Conservation (phyloP, 2,113 vertebrate species). For the Gorsachius goisagi region DNA sequence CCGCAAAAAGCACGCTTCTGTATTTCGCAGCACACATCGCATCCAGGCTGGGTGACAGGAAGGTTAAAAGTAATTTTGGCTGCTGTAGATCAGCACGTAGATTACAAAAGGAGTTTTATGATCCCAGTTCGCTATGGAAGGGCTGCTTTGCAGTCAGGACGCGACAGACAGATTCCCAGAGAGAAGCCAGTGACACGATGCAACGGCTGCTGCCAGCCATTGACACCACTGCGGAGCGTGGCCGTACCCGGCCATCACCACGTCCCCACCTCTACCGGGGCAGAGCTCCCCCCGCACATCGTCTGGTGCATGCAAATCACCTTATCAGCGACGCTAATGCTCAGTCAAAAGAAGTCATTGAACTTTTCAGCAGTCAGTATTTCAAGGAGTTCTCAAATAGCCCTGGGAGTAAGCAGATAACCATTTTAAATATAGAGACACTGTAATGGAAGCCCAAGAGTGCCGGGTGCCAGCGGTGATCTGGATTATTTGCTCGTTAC, state of each 20-base stretch:
- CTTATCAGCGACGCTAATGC: neutral
- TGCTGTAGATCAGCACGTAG: neutral
- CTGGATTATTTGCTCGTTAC: slow-evolving; percentile 19
- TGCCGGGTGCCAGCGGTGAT: neutral
- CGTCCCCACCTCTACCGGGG: neutral
- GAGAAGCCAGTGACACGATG: neutral
- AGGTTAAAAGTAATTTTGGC: slow-evolving; percentile 48
- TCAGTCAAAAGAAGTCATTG: neutral
- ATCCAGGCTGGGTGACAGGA: neutral
- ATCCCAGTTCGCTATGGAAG: slow-evolving; percentile 3
- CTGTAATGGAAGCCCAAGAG: neutral
- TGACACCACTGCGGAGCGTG: neutral
- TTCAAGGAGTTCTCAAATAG: slow-evolving; percentile 6
- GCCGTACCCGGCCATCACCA: neutral
- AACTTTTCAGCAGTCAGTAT: neutral
- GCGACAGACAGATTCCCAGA: neutral
- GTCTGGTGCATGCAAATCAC: neutral
- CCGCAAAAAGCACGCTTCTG: neutral
- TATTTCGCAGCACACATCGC: neutral
- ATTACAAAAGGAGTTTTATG: slow-evolving; percentile 5
- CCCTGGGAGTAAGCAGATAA: slow-evolving; percentile 5
- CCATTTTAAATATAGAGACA: slow-evolving; percentile 18
- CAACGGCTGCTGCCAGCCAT: neutral
- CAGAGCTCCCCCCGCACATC: neutral
- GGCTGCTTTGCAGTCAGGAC: neutral